Conservation (phyloP, 2,888 invertebrate genomes). For the Eupsilia transversa region DNA sequence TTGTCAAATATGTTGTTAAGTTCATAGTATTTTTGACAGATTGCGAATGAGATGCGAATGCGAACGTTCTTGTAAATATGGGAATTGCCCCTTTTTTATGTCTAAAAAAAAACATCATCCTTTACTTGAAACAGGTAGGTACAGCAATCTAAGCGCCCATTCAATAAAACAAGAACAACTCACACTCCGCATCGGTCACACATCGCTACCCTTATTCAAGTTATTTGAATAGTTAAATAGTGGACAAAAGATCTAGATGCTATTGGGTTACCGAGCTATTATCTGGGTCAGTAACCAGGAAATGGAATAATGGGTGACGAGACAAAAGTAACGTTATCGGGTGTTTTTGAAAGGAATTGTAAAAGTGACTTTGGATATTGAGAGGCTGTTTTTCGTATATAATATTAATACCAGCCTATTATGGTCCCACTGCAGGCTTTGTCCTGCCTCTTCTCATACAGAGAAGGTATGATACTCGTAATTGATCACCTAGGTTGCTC, state of each 20-base stretch:
- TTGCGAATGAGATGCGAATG: no score
- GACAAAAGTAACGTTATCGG: slow-evolving; percentile 62
- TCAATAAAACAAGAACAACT: slow-evolving; percentile 81
- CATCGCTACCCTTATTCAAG: slow-evolving; percentile 79
- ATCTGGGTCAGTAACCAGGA: slow-evolving; percentile 67
- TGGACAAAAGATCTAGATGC: slow-evolving; percentile 51
- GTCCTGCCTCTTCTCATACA: no score
- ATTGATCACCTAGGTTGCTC: no score
- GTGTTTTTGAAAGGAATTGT: slow-evolving; percentile 19
- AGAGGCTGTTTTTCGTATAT: no score
- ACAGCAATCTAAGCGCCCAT: slow-evolving; percentile 78
- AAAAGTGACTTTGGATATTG: slow-evolving; percentile 4
- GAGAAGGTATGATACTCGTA: no score
- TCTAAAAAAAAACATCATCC: slow-evolving; percentile 58
- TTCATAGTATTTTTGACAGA: no score
- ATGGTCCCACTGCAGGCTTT: no score
- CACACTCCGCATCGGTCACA: slow-evolving; percentile 82
- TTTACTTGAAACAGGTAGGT: slow-evolving; percentile 62
- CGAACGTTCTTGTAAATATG: no score
- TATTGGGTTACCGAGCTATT: slow-evolving; percentile 65
- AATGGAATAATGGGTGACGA: slow-evolving; percentile 46
- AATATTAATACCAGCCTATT: no score
- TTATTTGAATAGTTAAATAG: slow-evolving; percentile 48
- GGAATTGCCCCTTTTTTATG: no score
- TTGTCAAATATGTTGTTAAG: no score